Evolutionary conservation across 30 jellyfish, hydroid and myxozoan species (phyloP), one percentile per base, ranked within the genome.

Genomic region (Turritopsis rubra): DNA sequence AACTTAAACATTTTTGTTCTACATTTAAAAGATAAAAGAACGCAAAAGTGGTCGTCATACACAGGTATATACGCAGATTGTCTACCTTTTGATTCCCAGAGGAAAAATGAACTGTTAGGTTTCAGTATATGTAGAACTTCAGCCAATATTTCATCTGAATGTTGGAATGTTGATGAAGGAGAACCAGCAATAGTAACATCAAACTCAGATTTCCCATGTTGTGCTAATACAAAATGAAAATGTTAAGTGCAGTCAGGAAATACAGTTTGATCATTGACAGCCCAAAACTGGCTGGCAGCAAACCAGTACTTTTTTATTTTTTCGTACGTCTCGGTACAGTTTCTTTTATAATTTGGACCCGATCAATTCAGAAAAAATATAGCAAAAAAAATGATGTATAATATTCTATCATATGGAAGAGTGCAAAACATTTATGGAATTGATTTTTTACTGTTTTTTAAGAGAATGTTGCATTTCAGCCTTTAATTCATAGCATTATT

Each of bases 121-220:
- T 92, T 92, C 79, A 92, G 83, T 28, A 88, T 77, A 60, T 92
- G 81, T 20, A 91, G 85, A 28, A 92, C 76, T 75, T 92, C 96
- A 1, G 95, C 95, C 66, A 92, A 78, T 0, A 88, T 19, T 22
- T 80, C 93, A 25, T 92, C 95, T 65, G 96, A 65, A 72, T 81
- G 84, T 76, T 75, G 93, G 30, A 92, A 84, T 29, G 98, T 95
- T 21, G 95, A 71, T n/a, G 82, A 83, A 21, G 81, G 75, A 19
- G 85, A 26, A 21, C 98, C 98, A 16, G 96, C 87, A 16, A 92
- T 71, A 65, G 90, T 96, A 1, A 88, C 93, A 79, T 92, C 98
- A 82, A 92, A 92, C 0, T 91, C 80, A n/a, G 98, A 92, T 20
- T 68, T 80, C 65, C 60, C 81, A 74, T 88, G 96, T 72, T 83